These are phyloP conservation scores for Heteropelma amictum DNA, from an alignment of 2,888 invertebrate species.

Conservation along the genomic window DNA sequence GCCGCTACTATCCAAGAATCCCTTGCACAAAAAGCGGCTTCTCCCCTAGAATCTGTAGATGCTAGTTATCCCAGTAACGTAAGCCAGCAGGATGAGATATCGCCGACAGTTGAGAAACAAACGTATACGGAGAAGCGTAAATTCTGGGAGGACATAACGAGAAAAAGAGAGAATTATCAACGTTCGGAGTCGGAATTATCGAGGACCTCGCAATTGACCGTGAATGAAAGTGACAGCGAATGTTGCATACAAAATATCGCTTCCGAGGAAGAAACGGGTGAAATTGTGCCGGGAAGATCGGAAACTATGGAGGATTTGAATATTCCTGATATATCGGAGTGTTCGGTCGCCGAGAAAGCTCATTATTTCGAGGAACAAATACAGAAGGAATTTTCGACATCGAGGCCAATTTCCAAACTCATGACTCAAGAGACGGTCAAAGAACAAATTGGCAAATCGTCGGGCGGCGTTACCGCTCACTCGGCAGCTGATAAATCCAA, in stretches of 20 bases:
- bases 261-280: slow-evolving; percentile 65
- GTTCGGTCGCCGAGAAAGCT: slow-evolving; percentile 80
- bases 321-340: slow-evolving; percentile 79
- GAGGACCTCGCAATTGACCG: slow-evolving; percentile 72
- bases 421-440: slow-evolving; percentile 61
- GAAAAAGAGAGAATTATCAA: slow-evolving; percentile 73
- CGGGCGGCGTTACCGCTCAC: slow-evolving; percentile 4
- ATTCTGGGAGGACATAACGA: slow-evolving; percentile 76
- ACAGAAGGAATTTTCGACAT: slow-evolving; percentile 79
- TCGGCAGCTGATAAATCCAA: background rate
- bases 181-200: slow-evolving; percentile 75
- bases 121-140: slow-evolving; percentile 75
- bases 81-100: slow-evolving; percentile 61
- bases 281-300: slow-evolving; percentile 65
- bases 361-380: slow-evolving; percentile 82
- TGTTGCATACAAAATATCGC: slow-evolving; percentile 69
- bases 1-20: slow-evolving; percentile 74
- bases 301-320: slow-evolving; percentile 70
- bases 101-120: slow-evolving; percentile 72
- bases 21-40: slow-evolving; percentile 75
- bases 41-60: slow-evolving; percentile 76
- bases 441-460: slow-evolving; percentile 48
- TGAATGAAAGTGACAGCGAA: slow-evolving; percentile 74
- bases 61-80: slow-evolving; percentile 75
- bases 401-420: slow-evolving; percentile 57